Percentiles rank a stretch among this genome's conserved stretches.
Evolutionary conservation across 2,113 vertebrate species (phyloP).

Genomic region (Nothoprocta perdicaria): DNA sequence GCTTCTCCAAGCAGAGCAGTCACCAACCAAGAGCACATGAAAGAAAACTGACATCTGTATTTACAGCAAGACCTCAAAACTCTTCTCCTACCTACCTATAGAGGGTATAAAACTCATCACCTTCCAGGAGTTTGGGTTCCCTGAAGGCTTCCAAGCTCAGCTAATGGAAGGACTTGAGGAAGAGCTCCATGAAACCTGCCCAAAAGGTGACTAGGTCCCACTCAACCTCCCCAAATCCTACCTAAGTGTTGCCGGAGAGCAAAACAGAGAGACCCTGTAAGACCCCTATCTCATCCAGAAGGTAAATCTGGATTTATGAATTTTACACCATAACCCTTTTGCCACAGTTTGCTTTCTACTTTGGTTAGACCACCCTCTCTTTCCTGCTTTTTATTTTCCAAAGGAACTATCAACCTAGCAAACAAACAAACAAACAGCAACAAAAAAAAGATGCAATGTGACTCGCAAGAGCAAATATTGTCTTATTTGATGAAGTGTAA

Average conservation of each 20-base stretch:
- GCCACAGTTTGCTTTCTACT: not conserved
- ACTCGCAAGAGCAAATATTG: not conserved
- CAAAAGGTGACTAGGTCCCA: not conserved
- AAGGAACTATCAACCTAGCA: not conserved
- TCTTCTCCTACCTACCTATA: not conserved
- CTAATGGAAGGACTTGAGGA: conserved; percentile 2
- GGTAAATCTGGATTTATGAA: not conserved
- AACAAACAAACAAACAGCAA: too few species aligned
- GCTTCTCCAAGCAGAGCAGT: not conserved
- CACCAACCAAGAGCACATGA: not conserved
- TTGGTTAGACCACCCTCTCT: not conserved
- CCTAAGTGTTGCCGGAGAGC: not conserved
- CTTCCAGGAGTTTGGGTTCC: not conserved
- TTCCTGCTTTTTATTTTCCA: not conserved
- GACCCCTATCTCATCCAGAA: not conserved
- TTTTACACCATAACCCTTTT: not conserved
- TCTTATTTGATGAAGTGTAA: not conserved
- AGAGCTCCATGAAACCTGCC: conserved; percentile 17
- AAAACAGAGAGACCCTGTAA: not conserved
- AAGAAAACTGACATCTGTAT: conserved; percentile 32
- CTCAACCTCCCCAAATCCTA: not conserved
- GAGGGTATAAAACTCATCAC: conserved; percentile 16
- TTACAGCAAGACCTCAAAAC: conserved; percentile 12
- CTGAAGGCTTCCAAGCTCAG: conserved; percentile 3
- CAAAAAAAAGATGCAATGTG: not conserved